phyloP scores from a whole-genome alignment of 2,797 vertebrate genomes.

The Catharus ustulatus region DNA sequence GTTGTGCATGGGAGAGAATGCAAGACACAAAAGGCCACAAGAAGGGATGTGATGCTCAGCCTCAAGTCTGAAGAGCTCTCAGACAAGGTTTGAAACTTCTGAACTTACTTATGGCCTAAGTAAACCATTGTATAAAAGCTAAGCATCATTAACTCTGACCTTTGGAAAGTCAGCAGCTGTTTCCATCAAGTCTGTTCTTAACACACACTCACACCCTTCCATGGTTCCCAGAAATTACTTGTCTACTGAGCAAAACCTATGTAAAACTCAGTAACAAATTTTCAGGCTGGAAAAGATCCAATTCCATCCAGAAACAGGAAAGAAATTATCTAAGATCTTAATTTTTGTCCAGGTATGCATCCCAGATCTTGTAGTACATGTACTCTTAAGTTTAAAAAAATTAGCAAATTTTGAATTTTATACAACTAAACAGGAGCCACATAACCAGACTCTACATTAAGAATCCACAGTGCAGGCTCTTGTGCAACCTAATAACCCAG shows the following conservation, averaged over 20 bases:
- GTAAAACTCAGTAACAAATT: neutral
- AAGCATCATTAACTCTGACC: neutral
- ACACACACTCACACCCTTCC: neutral
- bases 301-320: neutral
- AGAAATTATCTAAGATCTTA: neutral
- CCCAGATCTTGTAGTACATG: neutral
- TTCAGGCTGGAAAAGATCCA: neutral
- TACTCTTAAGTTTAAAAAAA: neutral
- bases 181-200: neutral
- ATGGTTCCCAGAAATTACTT: neutral
- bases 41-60: accelerated
- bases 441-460: neutral
- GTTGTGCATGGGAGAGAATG: accelerated
- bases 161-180: neutral
- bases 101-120: accelerated
- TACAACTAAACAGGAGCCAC: neutral
- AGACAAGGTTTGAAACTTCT: neutral
- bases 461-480: accelerated
- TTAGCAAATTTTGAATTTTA: neutral
- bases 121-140: neutral
- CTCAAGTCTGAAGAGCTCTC: neutral
- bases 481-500: neutral
- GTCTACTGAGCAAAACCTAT: neutral
- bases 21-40: neutral
- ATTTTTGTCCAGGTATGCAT: neutral